These are phyloP conservation scores for Pluvianellus socialis DNA, from an alignment of 2,113 vertebrate species.

Conservation along the genomic window DNA sequence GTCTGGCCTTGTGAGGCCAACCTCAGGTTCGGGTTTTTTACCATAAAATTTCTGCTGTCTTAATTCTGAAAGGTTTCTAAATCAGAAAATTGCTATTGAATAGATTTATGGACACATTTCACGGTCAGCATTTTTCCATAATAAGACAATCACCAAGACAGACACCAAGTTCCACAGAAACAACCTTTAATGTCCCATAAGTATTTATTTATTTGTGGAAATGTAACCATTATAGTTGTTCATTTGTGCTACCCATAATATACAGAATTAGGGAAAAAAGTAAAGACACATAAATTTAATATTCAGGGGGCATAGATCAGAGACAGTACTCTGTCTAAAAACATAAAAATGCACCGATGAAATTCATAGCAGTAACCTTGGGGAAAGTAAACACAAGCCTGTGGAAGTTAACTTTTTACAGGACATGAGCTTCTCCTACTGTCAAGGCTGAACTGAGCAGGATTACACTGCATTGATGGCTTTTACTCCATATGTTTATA, in stretches of 20 bases:
- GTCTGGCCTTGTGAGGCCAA: not conserved
- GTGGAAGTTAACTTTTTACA: not conserved
- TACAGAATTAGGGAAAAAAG: not conserved
- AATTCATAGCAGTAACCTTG: not conserved
- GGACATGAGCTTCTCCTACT: not conserved
- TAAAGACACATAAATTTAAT: not conserved
- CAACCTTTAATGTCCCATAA: not conserved
- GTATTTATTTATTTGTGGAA: not conserved
- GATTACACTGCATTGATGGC: not conserved
- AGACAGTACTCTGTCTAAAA: not conserved
- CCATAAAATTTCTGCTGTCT: not conserved
- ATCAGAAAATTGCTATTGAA: not conserved
- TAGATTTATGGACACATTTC: not conserved
- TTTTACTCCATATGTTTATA: not conserved
- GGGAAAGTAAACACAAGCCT: not conserved
- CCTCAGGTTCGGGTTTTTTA: not conserved
- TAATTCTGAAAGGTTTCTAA: not conserved
- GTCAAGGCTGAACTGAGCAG: not conserved
- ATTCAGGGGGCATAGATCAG: not conserved
- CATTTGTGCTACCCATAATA: not conserved
- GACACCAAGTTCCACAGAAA: not conserved
- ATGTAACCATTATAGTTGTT: not conserved
- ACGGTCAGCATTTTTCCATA: not conserved
- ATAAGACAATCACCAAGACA: not conserved
- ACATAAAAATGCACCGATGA: not conserved